phyloP scores from a whole-genome alignment of 2,888 invertebrate species.

The Cactoblastis cactorum region DNA sequence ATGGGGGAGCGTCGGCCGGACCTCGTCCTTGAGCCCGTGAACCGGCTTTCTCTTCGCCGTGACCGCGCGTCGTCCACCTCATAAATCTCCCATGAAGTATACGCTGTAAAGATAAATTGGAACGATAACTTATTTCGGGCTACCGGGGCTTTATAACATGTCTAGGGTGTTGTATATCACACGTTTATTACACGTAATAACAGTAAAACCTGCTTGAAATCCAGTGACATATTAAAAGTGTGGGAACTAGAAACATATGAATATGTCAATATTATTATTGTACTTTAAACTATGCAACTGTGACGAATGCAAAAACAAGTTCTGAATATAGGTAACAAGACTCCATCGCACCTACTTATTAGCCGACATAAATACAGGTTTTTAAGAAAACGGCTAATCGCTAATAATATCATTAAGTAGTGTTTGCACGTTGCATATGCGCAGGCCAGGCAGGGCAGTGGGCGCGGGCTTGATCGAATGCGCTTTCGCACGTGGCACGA shows the following conservation, averaged over 20 bases:
- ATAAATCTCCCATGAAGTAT: slow-evolving; percentile 35
- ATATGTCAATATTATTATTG: not conserved
- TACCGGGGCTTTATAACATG: slow-evolving; percentile 24
- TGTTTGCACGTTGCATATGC: not conserved
- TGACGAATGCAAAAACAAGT: slow-evolving; percentile 6
- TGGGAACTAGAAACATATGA: not conserved
- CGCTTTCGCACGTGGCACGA: too few relatives aligned
- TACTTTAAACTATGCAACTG: not conserved
- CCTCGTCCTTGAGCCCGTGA: slow-evolving; percentile 71
- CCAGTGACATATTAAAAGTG: not conserved
- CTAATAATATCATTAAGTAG: slow-evolving; percentile 9
- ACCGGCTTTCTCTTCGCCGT: slow-evolving; percentile 62
- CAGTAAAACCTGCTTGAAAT: not conserved
- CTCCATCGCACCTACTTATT: slow-evolving; percentile 1
- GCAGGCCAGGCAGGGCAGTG: not conserved
- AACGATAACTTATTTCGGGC: slow-evolving; percentile 29
- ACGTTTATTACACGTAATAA: slow-evolving; percentile 11
- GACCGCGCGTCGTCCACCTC: slow-evolving; percentile 30
- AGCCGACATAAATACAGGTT: slow-evolving; percentile 6
- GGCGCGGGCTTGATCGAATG: too few relatives aligned
- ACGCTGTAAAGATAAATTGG: slow-evolving; percentile 31
- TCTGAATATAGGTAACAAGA: slow-evolving; percentile 3
- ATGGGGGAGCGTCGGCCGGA: slow-evolving; percentile 48
- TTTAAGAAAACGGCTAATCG: slow-evolving; percentile 11
- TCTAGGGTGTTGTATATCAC: slow-evolving; percentile 12